Evolutionary conservation across 1,140 invertebrate genomes (phyloP).

Genomic region (Drosophila persimilis): DNA sequence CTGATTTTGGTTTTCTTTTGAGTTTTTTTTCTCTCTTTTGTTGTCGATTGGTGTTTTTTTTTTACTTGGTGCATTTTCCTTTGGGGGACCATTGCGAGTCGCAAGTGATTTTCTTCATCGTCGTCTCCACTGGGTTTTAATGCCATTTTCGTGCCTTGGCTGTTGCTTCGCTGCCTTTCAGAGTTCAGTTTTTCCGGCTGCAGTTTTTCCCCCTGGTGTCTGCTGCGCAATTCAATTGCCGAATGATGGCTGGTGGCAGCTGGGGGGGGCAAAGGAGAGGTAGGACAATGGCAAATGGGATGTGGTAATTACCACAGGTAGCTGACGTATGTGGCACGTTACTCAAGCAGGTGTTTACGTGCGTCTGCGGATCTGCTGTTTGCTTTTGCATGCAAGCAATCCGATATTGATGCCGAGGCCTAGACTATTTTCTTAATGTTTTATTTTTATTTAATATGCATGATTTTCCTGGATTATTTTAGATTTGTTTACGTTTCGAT

Average conservation of each 20-base stretch:
- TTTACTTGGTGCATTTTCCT: constrained; percentile 25
- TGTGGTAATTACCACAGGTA: constrained; percentile 20
- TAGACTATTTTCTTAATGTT: constrained; percentile 20
- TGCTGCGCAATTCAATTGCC: not conserved
- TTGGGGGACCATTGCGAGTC: constrained; percentile 3
- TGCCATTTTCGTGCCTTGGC: constrained; percentile 73
- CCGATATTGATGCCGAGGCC: not conserved
- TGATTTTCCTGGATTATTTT: too few relatives aligned
- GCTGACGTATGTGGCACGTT: constrained; percentile 15
- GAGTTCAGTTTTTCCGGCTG: constrained; percentile 23
- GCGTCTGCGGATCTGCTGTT: constrained; percentile 37
- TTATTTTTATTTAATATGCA: constrained; percentile 21
- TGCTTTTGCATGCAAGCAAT: constrained; percentile 40
- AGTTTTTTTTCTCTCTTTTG: constrained; percentile 34
- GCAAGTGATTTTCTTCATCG: constrained; percentile 59
- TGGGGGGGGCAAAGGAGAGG: not conserved
- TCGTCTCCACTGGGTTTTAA: constrained; percentile 56
- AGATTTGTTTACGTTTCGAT: too few relatives aligned
- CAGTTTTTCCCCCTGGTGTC: constrained; percentile 30
- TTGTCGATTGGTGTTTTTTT: constrained; percentile 33
- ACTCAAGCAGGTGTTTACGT: constrained; percentile 45
- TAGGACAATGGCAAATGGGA: constrained; percentile 40
- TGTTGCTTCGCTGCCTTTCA: constrained; percentile 39
- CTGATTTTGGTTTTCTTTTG: constrained; percentile 29
- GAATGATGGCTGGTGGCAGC: too few relatives aligned